Conservation (phyloP, 2,797 vertebrate species). For the Trematomus bernacchii region DNA sequence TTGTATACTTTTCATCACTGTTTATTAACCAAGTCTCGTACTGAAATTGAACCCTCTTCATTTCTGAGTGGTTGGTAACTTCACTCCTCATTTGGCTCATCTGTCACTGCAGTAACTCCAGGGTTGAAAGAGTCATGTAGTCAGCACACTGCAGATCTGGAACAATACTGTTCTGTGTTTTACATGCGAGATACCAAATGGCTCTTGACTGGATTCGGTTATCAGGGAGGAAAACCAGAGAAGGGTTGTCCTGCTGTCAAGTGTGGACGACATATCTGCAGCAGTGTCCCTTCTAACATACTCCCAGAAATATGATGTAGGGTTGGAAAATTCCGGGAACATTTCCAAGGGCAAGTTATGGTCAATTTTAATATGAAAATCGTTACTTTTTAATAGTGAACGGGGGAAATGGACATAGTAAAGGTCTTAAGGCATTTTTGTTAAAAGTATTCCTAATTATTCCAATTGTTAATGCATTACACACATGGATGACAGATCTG, state of each 20-base stretch:
- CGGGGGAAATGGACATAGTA: too few species aligned
- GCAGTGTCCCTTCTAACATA: neutral
- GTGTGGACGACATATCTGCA: neutral
- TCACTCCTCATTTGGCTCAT: slow-evolving; percentile 28
- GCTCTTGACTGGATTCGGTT: slow-evolving; percentile 32
- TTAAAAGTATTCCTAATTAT: too few species aligned
- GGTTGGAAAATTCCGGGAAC: too few species aligned
- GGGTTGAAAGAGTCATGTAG: slow-evolving; percentile 11
- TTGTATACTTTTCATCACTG: slow-evolving; percentile 28
- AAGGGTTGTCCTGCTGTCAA: slow-evolving; percentile 19
- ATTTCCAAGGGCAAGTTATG: too few species aligned
- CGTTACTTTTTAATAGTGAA: too few species aligned
- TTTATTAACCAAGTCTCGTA: slow-evolving; percentile 26
- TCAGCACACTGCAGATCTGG: slow-evolving; percentile 2
- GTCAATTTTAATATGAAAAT: too few species aligned
- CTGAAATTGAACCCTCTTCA: slow-evolving; percentile 37
- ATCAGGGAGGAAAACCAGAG: slow-evolving; percentile 14
- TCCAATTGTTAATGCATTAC: too few species aligned
- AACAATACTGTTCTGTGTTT: slow-evolving; percentile 11
- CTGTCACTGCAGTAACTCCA: slow-evolving; percentile 16
- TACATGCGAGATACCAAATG: slow-evolving; percentile 27
- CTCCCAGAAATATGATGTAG: slow-evolving; percentile 1
- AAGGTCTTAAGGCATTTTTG: too few species aligned
- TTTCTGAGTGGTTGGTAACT: slow-evolving; percentile 45
- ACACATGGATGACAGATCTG: too few species aligned